Evolutionary conservation across 2,113 vertebrate genomes (phyloP).

Genomic region (Hippocampus zosterae): DNA sequence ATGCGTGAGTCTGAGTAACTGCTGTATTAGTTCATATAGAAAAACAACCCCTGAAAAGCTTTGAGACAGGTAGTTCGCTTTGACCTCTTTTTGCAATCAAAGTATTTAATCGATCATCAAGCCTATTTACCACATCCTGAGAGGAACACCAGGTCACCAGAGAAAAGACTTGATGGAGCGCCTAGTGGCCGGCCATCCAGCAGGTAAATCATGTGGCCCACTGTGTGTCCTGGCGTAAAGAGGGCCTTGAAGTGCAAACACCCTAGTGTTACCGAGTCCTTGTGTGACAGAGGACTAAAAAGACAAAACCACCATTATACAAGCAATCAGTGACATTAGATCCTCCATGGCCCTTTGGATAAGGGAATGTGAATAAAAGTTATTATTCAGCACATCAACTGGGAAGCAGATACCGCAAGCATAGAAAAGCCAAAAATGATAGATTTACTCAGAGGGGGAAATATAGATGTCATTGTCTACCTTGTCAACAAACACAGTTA

Average conservation of each 20-base stretch:
- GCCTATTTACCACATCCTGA: conserved; percentile 86
- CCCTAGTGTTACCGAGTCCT: conserved; percentile 81
- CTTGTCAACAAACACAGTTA: background rate
- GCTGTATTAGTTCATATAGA: no score
- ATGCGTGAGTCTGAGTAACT: no score
- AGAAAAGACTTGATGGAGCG: conserved; percentile 86
- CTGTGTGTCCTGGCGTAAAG: conserved; percentile 90
- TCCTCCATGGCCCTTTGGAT: background rate
- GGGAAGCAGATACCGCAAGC: background rate
- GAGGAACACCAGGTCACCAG: conserved; percentile 93
- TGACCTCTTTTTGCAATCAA: background rate
- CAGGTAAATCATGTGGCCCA: conserved; percentile 92
- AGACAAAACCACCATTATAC: background rate
- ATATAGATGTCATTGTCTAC: background rate
- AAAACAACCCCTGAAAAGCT: no score
- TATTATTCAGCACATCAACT: background rate
- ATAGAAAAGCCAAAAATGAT: background rate
- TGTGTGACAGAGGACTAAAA: conserved; percentile 81
- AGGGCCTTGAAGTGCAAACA: conserved; percentile 82
- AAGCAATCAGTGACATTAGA: background rate
- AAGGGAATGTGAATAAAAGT: background rate
- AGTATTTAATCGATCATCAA: background rate
- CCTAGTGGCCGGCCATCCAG: conserved; percentile 78
- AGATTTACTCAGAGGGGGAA: background rate
- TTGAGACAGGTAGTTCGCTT: no score